A percentile compares a stretch with the other conserved stretches of the same genome.
These are phyloP conservation scores for Phymorhynchus buccinoides DNA, from an alignment of 1,140 invertebrate species.

Conservation along the genomic window DNA sequence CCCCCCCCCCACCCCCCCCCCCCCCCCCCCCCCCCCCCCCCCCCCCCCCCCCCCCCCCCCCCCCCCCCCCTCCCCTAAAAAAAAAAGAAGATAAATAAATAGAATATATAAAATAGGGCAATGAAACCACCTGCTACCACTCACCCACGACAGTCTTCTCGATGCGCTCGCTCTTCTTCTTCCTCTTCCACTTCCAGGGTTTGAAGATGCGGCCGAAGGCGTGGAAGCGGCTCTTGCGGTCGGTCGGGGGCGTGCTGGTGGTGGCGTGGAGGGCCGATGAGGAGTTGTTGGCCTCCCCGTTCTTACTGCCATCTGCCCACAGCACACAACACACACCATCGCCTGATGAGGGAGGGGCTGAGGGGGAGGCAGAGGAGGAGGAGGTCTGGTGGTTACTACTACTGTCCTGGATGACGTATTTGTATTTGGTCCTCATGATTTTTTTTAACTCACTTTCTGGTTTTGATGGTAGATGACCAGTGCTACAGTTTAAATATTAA, in stretches of 20 bases:
- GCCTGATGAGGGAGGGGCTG: background rate
- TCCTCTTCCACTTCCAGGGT: constrained; percentile 99
- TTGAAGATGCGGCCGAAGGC: constrained; percentile 95
- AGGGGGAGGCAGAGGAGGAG: background rate
- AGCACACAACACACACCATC: constrained; percentile 17
- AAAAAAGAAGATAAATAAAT: no score
- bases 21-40: no score
- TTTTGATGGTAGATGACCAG: no score
- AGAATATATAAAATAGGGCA: no score
- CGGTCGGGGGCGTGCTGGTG: constrained; percentile 82
- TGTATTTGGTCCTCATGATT: constrained; percentile 15
- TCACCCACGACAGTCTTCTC: constrained; percentile 96
- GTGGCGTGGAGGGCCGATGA: constrained; percentile 57
- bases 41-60: no score
- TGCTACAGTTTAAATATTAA: no score
- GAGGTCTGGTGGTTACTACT: background rate
- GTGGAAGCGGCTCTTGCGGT: constrained; percentile 93
- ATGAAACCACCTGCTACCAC: constrained; percentile 75
- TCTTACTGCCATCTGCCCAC: constrained; percentile 76
- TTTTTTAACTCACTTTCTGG: no score
- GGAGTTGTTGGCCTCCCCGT: constrained; percentile 81
- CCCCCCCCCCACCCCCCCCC: no score
- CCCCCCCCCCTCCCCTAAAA: no score
- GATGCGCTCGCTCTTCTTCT: constrained; percentile 98
- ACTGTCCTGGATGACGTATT: constrained; percentile 9